A percentile compares a stretch with the other conserved stretches of the same genome.
phyloP scores from a whole-genome alignment of 2,888 invertebrate species.

The Rhynchonema sp. region DNA sequence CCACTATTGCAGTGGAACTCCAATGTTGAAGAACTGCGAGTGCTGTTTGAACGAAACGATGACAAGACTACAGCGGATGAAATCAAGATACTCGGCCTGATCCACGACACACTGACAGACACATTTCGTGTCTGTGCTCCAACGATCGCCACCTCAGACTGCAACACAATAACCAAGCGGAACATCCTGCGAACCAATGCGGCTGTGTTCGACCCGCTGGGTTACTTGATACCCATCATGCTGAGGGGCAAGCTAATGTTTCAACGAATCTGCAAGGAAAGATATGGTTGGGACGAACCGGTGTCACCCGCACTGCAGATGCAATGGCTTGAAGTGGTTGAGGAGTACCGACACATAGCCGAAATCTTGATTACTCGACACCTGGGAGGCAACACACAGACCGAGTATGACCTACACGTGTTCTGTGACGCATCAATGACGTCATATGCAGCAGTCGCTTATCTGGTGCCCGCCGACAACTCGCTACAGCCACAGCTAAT shows the following conservation, averaged over 20 bases:
- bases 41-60: not conserved
- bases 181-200: not conserved
- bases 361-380: not conserved
- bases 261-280: not conserved
- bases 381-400: not conserved
- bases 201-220: not conserved
- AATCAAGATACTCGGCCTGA: slow-evolving; percentile 5
- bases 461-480: not conserved
- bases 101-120: slow-evolving; percentile 1
- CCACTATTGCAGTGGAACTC: slow-evolving; percentile 16
- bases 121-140: not conserved
- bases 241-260: not conserved
- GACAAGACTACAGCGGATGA: not conserved
- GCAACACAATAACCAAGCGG: not conserved
- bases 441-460: not conserved
- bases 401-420: not conserved
- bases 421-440: not conserved
- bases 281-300: not conserved
- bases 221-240: not conserved
- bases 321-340: not conserved
- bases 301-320: not conserved
- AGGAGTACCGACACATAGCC: not conserved
- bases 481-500: not conserved
- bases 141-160: not conserved
- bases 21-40: slow-evolving; percentile 6